Evolutionary conservation across 2,797 vertebrate species (phyloP).

Genomic region (Zalophus californianus): DNA sequence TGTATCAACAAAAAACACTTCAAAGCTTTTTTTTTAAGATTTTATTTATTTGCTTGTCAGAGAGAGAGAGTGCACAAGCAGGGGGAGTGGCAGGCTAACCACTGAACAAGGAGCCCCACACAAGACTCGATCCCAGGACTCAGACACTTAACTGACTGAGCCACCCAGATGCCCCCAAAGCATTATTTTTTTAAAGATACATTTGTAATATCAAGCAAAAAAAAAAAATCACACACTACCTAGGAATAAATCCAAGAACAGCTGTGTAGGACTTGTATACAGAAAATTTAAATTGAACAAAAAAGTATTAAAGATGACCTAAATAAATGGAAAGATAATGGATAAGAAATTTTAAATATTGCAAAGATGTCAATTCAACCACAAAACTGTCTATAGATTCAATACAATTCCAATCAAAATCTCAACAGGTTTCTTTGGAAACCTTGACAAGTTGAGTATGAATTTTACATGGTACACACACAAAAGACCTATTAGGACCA

Average conservation of each 20-base stretch:
- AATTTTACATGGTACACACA: neutral
- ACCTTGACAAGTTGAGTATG: neutral
- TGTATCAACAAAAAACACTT: neutral
- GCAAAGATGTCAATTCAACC: neutral
- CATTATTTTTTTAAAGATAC: neutral
- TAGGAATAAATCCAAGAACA: neutral
- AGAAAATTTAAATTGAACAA: neutral
- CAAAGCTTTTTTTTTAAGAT: neutral
- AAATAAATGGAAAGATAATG: neutral
- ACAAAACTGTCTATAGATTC: neutral
- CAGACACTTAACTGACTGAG: too few relatives aligned
- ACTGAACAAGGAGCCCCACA: too few relatives aligned
- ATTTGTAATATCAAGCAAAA: neutral
- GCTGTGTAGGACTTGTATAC: neutral
- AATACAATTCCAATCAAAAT: neutral
- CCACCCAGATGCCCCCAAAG: too few relatives aligned
- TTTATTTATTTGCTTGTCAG: neutral
- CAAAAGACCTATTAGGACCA: neutral
- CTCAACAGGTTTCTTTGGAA: neutral
- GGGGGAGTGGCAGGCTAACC: too few relatives aligned
- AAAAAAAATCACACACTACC: neutral
- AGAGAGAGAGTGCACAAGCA: neutral
- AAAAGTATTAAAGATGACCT: neutral
- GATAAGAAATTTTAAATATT: neutral
- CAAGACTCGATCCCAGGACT: too few relatives aligned